Base-by-base conservation (phyloP, 2,888 invertebrate genomes). In the Mycalesis mineus region DNA sequence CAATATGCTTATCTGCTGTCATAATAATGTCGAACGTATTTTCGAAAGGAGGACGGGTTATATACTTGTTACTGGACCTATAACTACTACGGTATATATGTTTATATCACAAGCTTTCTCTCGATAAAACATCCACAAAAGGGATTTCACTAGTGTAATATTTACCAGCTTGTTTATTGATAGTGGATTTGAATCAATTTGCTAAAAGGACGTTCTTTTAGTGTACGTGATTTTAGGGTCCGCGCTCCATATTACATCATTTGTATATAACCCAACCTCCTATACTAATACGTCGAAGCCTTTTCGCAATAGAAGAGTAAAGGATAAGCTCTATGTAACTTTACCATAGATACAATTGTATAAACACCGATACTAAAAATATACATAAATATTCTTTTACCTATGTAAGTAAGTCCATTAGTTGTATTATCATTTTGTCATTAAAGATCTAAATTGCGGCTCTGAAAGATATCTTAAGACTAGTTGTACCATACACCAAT, bases 391-490 rank as follows among this genome's bases (percentile, higher is more conserved):
- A 36, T 13, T 14, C 39, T 51, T 51, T 29, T 29, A 15, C 39
- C 29, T 14, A 31, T 14, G 15, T 29, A 28, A 7, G 8, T 47
- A n/a, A n/a, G n/a, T n/a, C n/a, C 31, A 33, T 15, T 29, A 36
- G 4, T 36, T 9, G 36, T 36, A 36, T 36, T 11, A 36, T 36
- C 1, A 11, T 36, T 11, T 50, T 39, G 13, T 15, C 40, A 31
- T 29, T 40, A 8, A 40, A 40, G 14, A 51, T 11, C 14, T n/a
- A 14, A 28, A 39, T 49, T 13, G 13, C 33, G 14, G 22, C 48
- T 44, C 37, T 49, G 44, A 44, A 48, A 60, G 51, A 52, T 53
- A 53, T 36, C 42, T 44, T 56, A 56, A 6, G 48, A 42, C 55
- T 59, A 55, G 17, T 36, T 49, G 37, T 48, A 47, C 36, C 14